A percentile compares a stretch with the other conserved stretches of the same genome.
These are phyloP conservation scores for Heteromormyrus szaboi DNA, from an alignment of 2,797 vertebrate genomes.

Conservation along the genomic window DNA sequence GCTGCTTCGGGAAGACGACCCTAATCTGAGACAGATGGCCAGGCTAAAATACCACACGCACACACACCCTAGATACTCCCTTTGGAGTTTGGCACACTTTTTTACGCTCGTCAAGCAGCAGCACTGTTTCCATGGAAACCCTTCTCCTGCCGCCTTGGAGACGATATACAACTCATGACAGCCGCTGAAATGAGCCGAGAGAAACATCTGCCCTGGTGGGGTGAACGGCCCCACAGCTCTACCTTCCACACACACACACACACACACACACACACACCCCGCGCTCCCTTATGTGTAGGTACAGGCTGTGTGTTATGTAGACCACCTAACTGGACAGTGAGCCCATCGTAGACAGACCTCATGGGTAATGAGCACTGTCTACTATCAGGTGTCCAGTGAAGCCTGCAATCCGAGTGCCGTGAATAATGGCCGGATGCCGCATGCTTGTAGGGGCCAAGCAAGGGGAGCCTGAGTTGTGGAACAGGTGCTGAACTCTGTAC, in stretches of 20 bases:
- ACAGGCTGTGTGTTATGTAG: not conserved
- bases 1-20: slow-evolving; percentile 21
- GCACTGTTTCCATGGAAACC: slow-evolving; percentile 70
- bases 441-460: not conserved
- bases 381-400: slow-evolving; percentile 56
- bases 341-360: slow-evolving; percentile 43
- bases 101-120: slow-evolving; percentile 56
- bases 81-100: slow-evolving; percentile 66
- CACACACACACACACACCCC: slow-evolving; percentile 42
- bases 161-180: slow-evolving; percentile 67
- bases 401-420: slow-evolving; percentile 36
- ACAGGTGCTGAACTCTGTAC: slow-evolving; percentile 18
- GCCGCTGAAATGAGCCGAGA: slow-evolving; percentile 65
- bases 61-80: slow-evolving; percentile 62
- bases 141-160: slow-evolving; percentile 57
- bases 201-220: slow-evolving; percentile 71
- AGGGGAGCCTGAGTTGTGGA: not conserved
- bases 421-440: slow-evolving; percentile 39
- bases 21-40: slow-evolving; percentile 66
- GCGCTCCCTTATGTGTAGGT: not conserved
- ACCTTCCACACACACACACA: slow-evolving; percentile 51
- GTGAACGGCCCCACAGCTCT: slow-evolving; percentile 43
- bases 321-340: slow-evolving; percentile 42
- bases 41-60: slow-evolving; percentile 48
- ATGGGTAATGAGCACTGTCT: slow-evolving; percentile 49